These are phyloP conservation scores for Leucania comma DNA, from an alignment of 2,888 invertebrate genomes.

Conservation along the genomic window DNA sequence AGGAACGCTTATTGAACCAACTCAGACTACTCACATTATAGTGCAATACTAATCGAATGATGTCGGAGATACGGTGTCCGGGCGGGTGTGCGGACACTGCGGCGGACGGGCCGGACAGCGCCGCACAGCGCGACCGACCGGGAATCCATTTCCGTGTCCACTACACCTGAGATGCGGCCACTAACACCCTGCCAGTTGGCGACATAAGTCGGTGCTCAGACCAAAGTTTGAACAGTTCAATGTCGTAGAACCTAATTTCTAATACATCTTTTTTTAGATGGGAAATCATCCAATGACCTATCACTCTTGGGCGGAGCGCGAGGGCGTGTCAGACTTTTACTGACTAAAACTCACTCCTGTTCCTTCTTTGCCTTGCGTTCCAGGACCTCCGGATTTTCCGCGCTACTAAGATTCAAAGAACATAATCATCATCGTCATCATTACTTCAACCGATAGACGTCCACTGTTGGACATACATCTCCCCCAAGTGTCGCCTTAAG, in stretches of 20 bases:
- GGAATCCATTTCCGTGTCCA: conserved; percentile 62
- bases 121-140: conserved; percentile 16
- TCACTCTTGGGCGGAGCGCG: too few species aligned
- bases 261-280: too few species aligned
- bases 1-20: neutral
- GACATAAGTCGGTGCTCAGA: neutral
- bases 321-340: too few species aligned
- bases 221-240: neutral
- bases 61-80: conserved; percentile 19
- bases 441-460: too few species aligned
- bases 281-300: too few species aligned
- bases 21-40: neutral
- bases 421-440: too few species aligned
- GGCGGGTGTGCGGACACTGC: conserved; percentile 17
- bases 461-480: too few species aligned
- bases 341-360: too few species aligned
- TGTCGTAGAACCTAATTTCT: neutral
- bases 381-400: too few species aligned
- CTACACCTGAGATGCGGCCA: conserved; percentile 48
- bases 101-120: conserved; percentile 27
- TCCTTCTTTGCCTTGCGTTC: too few species aligned
- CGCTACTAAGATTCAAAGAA: neutral
- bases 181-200: conserved; percentile 5
- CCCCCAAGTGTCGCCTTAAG: too few species aligned
- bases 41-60: neutral